Evolutionary conservation across 2,113 vertebrate species (phyloP).

Genomic region (Tragelaphus buxtoni): DNA sequence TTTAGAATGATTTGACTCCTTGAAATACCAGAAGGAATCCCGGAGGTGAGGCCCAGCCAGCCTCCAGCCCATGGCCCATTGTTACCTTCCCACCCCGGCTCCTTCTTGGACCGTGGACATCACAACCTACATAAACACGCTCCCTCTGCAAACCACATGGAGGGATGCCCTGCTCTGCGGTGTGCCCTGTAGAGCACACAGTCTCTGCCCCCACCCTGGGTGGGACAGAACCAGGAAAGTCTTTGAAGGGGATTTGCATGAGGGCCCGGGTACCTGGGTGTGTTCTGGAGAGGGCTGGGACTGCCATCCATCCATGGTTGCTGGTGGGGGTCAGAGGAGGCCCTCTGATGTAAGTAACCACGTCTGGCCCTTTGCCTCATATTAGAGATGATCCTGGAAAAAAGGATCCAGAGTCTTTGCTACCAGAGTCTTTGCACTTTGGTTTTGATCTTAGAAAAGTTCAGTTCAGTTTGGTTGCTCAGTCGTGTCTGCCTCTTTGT

Average conservation of each 20-base stretch:
- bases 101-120: not conserved
- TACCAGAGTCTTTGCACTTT: not conserved
- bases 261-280: not conserved
- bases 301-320: not conserved
- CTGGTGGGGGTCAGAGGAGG: not conserved
- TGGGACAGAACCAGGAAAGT: not conserved
- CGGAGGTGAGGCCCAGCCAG: not conserved
- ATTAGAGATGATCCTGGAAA: not conserved
- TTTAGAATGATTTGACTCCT: not conserved
- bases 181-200: not conserved
- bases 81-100: not conserved
- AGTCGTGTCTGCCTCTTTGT: not conserved
- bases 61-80: too few relatives aligned
- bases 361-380: not conserved
- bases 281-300: not conserved
- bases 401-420: not conserved
- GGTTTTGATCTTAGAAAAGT: not conserved
- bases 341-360: not conserved
- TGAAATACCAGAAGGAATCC: not conserved
- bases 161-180: not conserved
- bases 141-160: not conserved
- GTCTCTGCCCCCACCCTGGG: too few relatives aligned
- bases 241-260: not conserved
- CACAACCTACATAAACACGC: fast-evolving
- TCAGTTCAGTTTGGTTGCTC: not conserved